These are phyloP conservation scores for Mycalesis mineus DNA, from an alignment of 2,888 invertebrate species.

Conservation along the genomic window DNA sequence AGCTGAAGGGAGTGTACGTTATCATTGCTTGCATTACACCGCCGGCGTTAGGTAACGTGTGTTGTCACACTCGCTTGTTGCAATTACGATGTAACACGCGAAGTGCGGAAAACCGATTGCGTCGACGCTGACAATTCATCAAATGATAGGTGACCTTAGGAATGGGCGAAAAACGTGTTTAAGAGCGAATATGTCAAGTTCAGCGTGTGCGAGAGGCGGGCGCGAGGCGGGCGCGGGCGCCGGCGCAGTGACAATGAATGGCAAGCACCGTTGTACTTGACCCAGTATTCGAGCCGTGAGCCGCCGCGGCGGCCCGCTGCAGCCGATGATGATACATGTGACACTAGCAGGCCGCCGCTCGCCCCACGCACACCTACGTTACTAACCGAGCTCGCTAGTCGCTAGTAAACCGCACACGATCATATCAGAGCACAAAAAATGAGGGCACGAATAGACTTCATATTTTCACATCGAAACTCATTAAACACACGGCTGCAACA, in stretches of 20 bases:
- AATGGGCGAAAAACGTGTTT: constrained; percentile 55
- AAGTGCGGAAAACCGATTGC: constrained; percentile 22
- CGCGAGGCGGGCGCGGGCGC: constrained; percentile 37
- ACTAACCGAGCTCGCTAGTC: background rate
- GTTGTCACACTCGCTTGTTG: constrained; percentile 69
- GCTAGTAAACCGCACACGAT: background rate
- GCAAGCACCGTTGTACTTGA: constrained; percentile 77
- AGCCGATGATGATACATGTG: constrained; percentile 27
- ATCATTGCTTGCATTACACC: constrained; percentile 46
- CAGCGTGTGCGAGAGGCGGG: constrained; percentile 61
- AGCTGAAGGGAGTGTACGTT: constrained; percentile 43
- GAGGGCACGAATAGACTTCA: constrained; percentile 14
- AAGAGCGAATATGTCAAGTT: constrained; percentile 71
- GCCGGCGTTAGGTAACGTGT: constrained; percentile 61
- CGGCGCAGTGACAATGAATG: constrained; percentile 69
- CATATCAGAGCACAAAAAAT: constrained; percentile 1
- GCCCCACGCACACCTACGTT: background rate
- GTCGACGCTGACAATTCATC: constrained; percentile 26
- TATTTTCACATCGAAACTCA: constrained; percentile 28
- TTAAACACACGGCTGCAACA: constrained; percentile 29
- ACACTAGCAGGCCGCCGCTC: constrained; percentile 8
- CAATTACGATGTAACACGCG: constrained; percentile 61
- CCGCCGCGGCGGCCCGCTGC: constrained; percentile 56
- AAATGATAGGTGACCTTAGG: constrained; percentile 43
- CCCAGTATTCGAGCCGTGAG: constrained; percentile 54